Evolutionary conservation across 2,888 invertebrate genomes (phyloP).

Genomic region (Furcula furcula): DNA sequence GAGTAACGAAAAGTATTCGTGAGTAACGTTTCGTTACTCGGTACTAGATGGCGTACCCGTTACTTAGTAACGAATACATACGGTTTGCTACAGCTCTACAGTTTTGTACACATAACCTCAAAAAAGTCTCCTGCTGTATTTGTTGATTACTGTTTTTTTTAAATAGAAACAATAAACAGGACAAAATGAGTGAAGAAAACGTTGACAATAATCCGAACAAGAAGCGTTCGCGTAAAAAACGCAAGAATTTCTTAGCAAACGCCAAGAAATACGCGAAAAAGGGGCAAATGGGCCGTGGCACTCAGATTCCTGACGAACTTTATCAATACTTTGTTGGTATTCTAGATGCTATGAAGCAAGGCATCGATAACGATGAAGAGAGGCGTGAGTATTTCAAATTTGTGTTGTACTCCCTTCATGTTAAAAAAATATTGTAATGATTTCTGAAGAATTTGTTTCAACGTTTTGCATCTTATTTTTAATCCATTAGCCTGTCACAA

Average conservation of each 20-base stretch:
- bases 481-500: too few species aligned
- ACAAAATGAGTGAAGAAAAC: constrained; percentile 52
- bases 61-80: too few species aligned
- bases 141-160: too few species aligned
- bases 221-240: constrained; percentile 82
- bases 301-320: constrained; percentile 86
- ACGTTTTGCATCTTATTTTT: too few species aligned
- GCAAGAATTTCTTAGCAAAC: constrained; percentile 85
- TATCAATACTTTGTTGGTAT: constrained; percentile 90
- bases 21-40: too few species aligned
- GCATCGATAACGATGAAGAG: constrained; percentile 86
- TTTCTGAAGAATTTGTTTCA: too few species aligned
- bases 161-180: not conserved
- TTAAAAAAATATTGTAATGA: too few species aligned
- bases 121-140: constrained; percentile 8
- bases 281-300: constrained; percentile 87
- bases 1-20: too few species aligned
- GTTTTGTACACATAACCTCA: constrained; percentile 31
- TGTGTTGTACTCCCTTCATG: too few species aligned
- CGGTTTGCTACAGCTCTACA: too few species aligned
- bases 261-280: constrained; percentile 89
- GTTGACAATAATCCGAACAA: constrained; percentile 44
- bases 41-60: too few species aligned
- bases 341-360: constrained; percentile 86
- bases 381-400: constrained; percentile 77